Percentiles rank a stretch among this genome's conserved stretches.
Evolutionary conservation across 1,140 invertebrate genomes (phyloP).

Genomic region (Euschistus heros): DNA sequence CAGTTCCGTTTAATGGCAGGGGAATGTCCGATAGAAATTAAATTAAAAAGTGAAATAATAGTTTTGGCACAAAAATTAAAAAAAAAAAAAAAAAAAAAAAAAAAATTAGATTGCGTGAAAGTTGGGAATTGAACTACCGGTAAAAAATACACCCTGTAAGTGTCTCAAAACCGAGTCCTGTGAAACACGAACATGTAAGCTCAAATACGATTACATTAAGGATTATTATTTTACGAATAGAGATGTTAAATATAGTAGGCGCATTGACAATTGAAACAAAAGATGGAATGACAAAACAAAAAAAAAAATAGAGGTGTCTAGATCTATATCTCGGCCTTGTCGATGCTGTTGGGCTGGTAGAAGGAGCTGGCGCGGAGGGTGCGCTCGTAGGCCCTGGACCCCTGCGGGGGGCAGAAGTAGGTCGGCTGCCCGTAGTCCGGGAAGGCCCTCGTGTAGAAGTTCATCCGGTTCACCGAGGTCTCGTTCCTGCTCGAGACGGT

Average conservation of each 20-base stretch:
- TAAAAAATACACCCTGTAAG: not conserved
- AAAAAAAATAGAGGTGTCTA: not conserved
- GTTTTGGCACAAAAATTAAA: constrained; percentile 4
- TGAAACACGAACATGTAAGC: not conserved
- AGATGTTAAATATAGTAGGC: not conserved
- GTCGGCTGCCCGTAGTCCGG: constrained; percentile 17
- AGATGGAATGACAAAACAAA: not conserved
- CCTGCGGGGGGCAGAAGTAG: constrained; percentile 28
- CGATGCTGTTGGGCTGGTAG: constrained; percentile 29
- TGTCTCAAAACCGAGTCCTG: not conserved
- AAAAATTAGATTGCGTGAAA: not conserved
- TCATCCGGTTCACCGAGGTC: constrained; percentile 21
- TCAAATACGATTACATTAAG: constrained; percentile 1
- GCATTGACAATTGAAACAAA: not conserved
- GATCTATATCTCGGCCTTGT: constrained; percentile 28
- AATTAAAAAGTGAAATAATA: not conserved
- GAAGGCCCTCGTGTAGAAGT: constrained; percentile 28
- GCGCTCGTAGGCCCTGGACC: constrained; percentile 19
- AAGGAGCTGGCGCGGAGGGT: constrained; percentile 14
- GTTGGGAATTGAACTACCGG: not conserved
- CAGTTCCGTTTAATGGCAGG: constrained; percentile 12
- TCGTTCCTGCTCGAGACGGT: constrained; percentile 28
- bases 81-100: not conserved
- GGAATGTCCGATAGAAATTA: not conserved
- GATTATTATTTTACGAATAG: not conserved